Percentiles rank a stretch among this genome's conserved stretches.
phyloP scores from a whole-genome alignment of 2,888 invertebrate genomes.

The Machimus rusticus region DNA sequence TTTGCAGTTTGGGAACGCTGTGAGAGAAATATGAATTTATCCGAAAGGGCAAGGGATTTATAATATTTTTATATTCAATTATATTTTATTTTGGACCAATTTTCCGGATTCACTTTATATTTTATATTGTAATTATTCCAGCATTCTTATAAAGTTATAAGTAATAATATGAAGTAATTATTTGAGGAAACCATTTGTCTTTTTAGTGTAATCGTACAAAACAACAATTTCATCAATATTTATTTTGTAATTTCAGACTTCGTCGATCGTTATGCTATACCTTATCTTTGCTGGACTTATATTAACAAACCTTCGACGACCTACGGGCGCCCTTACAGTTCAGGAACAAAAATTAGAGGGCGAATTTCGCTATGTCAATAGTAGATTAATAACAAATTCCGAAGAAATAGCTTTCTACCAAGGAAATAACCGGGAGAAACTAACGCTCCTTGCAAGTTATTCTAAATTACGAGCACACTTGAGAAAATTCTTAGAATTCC shows the following conservation, averaged over 20 bases:
- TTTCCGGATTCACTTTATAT: too few species aligned
- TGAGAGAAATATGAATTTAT: too few species aligned
- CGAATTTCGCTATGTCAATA: conserved; percentile 96
- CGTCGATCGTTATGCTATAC: conserved; percentile 87
- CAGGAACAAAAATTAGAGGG: conserved; percentile 97
- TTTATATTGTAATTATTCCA: too few species aligned
- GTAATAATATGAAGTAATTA: too few species aligned
- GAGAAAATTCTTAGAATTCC: conserved; percentile 86
- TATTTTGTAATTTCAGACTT: conserved; percentile 70
- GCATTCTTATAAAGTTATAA: too few species aligned
- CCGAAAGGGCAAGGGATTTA: too few species aligned
- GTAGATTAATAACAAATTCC: conserved; percentile 94
- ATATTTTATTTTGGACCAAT: too few species aligned
- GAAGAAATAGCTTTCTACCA: conserved; percentile 83
- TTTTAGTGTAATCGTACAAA: too few species aligned
- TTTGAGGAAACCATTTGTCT: too few species aligned
- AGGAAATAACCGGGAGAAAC: conserved; percentile 86
- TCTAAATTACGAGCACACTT: conserved; percentile 86
- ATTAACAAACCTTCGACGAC: conserved; percentile 85
- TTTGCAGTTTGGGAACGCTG: too few species aligned
- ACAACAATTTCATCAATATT: background rate
- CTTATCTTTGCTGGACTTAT: conserved; percentile 85
- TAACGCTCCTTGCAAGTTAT: conserved; percentile 87
- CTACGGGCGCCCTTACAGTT: conserved; percentile 87
- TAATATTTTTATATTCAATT: too few species aligned